Base-by-base conservation (phyloP, 2,797 vertebrate genomes). In the Mallotus villosus region DNA sequence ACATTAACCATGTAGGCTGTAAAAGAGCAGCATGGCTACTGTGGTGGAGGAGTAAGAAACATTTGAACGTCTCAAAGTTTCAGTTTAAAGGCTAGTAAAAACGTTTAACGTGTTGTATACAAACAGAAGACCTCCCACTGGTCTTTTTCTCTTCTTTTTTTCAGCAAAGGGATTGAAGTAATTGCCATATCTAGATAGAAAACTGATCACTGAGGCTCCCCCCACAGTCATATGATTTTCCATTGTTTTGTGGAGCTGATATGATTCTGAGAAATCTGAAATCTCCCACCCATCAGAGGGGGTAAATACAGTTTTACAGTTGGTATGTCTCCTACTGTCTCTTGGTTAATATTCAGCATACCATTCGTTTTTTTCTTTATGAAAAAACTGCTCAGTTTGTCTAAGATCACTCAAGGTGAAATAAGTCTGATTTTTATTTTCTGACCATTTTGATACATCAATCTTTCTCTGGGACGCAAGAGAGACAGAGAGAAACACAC, bases 231-330 rank as follows among this genome's bases (percentile, higher is more conserved):
- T 70, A 68, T 89, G 87, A 90, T 84, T 66, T 86, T 73, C 65
- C 74, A 84, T 87, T 90, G 86, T 89, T 89, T 72, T 78, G 66
- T 74, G 76, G 74, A 72, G 75, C 85, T 86, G 85, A 88, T 88
- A 81, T 73, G 63, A 71, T 68, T 79, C 79, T 78, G 70, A 79
- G 79, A 80, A 77, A 80, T 83, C 82, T 78, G 22, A 62, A 59
- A 34, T 78, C 76, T 77, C 67, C 32, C 7, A 76, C 79, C 66
- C 68, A 21, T 11, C 76, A 57, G 16, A 32, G 71, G 51, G 72
- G 68, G 25, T 68, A 49, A 22, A 67, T 51, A 12, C 25, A 19
- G 55, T 57, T 11, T 21, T 27, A 49, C 41, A 46, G 49, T 76
- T 82, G 80, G 64, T 75, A 77, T 77, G 82, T 57, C 79, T 53